These are phyloP conservation scores for Amphiura filiformis DNA, from an alignment of 35 echinoderm and acorn worm species.

Conservation along the genomic window DNA sequence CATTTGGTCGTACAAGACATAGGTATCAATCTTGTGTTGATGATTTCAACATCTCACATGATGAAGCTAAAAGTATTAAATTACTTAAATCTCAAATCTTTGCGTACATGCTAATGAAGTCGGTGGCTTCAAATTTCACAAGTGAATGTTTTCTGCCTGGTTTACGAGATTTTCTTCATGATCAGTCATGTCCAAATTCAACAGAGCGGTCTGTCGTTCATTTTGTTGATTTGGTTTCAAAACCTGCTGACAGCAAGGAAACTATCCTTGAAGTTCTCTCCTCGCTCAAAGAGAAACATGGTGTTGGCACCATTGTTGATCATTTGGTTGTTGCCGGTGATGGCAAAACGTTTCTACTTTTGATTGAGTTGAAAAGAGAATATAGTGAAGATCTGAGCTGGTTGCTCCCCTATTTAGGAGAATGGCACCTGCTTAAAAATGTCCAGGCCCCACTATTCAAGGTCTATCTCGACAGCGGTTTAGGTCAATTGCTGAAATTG, in stretches of 20 bases:
- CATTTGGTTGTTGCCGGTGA: constrained; percentile 56
- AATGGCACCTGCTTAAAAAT: constrained; percentile 68
- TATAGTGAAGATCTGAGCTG: constrained; percentile 42
- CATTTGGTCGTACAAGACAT: background rate
- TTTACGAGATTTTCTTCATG: constrained; percentile 1
- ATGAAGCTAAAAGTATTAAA: background rate
- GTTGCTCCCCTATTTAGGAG: constrained; percentile 46
- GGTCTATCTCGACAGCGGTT: constrained; percentile 27
- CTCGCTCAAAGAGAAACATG: constrained; percentile 31
- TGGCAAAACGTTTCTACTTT: constrained; percentile 41
- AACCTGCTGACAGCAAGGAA: constrained; percentile 31
- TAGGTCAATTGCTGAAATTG: constrained; percentile 10
- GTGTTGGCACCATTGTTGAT: background rate
- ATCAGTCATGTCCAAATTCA: background rate
- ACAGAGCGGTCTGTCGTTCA: constrained; percentile 14
- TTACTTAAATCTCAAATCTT: constrained; percentile 5
- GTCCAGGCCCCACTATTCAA: constrained; percentile 42
- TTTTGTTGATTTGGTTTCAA: constrained; percentile 19
- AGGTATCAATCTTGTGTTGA: background rate
- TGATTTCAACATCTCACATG: background rate
- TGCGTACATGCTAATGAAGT: constrained; percentile 34
- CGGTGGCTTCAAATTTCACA: background rate
- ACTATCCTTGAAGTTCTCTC: constrained; percentile 37
- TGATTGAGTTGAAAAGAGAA: constrained; percentile 23
- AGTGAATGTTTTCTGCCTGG: constrained; percentile 14